Evolutionary conservation across 35 echinoderm and acorn worm species (phyloP), one percentile per base, ranked within the genome.

Genomic region (Strongylocentrotus purpuratus): DNA sequence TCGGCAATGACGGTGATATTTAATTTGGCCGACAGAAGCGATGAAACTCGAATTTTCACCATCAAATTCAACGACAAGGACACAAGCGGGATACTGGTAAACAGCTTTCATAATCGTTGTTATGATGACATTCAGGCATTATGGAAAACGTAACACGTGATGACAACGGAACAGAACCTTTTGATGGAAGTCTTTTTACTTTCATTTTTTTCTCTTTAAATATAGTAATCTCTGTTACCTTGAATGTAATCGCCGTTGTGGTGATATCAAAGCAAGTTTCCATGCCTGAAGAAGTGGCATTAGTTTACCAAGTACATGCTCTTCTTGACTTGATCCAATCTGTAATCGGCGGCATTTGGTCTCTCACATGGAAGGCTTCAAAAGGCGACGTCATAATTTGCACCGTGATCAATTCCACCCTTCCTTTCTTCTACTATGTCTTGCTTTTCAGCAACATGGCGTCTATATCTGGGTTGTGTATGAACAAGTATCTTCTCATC

Each of bases 341-440:
- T 13, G 7, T 93, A 7, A 20, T 33, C 91, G 32, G 91, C 4
- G 46, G 91, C 48, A 25, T 28, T 2, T 93, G 91, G 91, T 47
- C 91, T 6, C n/a, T 47, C 5, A 31, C 7, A 22, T 93, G 91
- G 91, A 46, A 93, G n/a, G 12, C 28, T 31, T 50, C 46, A 33
- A 93, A 58, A 18, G 31, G 46, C 10, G 47, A 93, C 48, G 7
- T 78, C 28, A 31, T 14, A 13, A 47, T 93, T 14, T 93, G 91
- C 46, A 93, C 45, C 17, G 46, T 93, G 9, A 93, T n/a, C n/a
- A 93, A 93, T 58, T 46, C 31, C 10, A 46, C 28, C 45, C 25
- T 93, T 58, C 91, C 91, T 25, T 93, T 93, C 48, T 93, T 93
- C 46, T 58, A 93, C 46, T 93, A 93, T n/a, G n/a, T 32, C 33